Conservation (phyloP, 2,888 invertebrate species). For the Petrolisthes manimaculis region DNA sequence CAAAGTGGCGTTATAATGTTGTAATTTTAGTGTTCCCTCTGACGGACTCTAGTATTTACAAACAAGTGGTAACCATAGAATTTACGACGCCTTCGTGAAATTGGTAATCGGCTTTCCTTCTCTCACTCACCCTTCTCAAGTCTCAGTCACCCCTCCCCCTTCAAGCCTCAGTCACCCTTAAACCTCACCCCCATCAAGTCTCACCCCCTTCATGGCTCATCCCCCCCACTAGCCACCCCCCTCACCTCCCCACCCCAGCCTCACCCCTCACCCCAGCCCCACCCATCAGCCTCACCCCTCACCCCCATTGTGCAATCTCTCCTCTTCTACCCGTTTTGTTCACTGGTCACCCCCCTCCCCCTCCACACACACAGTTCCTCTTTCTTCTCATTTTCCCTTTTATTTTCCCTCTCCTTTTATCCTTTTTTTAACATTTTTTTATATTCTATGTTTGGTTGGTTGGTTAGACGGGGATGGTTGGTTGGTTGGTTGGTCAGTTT, state of each 20-base stretch:
- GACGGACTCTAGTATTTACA: slow-evolving; percentile 8
- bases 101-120: background rate
- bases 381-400: slow-evolving; percentile 3
- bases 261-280: slow-evolving; percentile 26
- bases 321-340: background rate
- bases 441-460: too few species aligned
- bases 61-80: slow-evolving; percentile 3
- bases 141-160: too few species aligned
- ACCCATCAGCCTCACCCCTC: slow-evolving; percentile 13
- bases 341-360: background rate
- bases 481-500: too few species aligned
- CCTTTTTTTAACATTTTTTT: too few species aligned
- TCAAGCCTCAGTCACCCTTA: too few species aligned
- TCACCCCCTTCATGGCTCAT: background rate
- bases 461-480: too few species aligned
- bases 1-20: background rate
- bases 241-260: slow-evolving; percentile 21
- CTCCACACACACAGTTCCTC: background rate
- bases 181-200: background rate
- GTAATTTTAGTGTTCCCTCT: slow-evolving; percentile 5
- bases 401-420: background rate
- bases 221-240: background rate
- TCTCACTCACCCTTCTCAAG: too few species aligned
- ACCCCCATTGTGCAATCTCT: background rate
- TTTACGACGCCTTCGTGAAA: slow-evolving; percentile 11